Evolutionary conservation across 2,888 invertebrate species (phyloP).

Genomic region (Eupithecia subumbrata): DNA sequence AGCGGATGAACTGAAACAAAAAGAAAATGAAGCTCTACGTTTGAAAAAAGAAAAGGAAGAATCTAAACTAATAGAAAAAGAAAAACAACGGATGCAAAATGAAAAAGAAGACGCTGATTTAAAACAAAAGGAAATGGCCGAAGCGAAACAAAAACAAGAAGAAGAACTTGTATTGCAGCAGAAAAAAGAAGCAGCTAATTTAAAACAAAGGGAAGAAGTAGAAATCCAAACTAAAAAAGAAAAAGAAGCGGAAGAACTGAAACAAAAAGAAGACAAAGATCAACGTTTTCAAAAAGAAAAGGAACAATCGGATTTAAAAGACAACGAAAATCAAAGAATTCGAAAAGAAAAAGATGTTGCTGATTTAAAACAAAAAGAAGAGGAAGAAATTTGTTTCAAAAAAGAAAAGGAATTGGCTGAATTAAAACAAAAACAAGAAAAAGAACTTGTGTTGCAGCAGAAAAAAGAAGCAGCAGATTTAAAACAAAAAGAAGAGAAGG

Average conservation of each 20-base stretch:
- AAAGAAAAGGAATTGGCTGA: neutral
- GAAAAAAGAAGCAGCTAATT: neutral
- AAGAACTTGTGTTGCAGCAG: neutral
- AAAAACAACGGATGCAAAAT: neutral
- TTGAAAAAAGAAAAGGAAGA: conserved; percentile 8
- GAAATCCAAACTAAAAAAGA: neutral
- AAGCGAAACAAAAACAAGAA: neutral
- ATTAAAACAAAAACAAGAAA: neutral
- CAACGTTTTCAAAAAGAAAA: conserved; percentile 18
- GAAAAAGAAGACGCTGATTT: neutral
- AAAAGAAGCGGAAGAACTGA: neutral
- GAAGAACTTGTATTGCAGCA: neutral
- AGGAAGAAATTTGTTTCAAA: neutral
- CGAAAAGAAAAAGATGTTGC: neutral
- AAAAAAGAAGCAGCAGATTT: neutral
- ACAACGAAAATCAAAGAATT: neutral
- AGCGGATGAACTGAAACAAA: neutral
- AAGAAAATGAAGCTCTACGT: neutral
- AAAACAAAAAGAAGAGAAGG: conserved; percentile 28
- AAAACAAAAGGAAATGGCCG: neutral
- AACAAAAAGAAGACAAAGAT: neutral
- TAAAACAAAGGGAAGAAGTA: neutral
- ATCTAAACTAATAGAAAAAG: conserved; percentile 11
- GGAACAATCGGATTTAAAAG: conserved; percentile 18
- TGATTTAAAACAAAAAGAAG: neutral